phyloP scores from a whole-genome alignment of 2,888 invertebrate genomes.

The Sphinx pinastri region DNA sequence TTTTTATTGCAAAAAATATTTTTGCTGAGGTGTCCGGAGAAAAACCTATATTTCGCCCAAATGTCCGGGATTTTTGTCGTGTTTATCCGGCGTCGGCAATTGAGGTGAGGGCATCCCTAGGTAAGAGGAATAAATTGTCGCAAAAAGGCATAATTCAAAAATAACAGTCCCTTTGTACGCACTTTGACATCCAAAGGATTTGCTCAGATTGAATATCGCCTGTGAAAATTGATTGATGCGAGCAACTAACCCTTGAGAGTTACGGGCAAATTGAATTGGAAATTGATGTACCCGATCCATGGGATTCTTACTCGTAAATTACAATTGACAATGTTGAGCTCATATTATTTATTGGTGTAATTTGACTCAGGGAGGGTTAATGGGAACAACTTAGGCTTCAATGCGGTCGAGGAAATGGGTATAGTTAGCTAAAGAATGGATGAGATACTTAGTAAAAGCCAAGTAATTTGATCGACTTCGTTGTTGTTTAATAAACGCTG shows the following conservation, averaged over 20 bases:
- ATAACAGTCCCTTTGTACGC: slow-evolving; percentile 6
- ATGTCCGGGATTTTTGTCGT: too few species aligned
- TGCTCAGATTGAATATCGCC: slow-evolving; percentile 26
- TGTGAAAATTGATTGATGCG: slow-evolving; percentile 27
- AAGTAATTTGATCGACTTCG: neutral
- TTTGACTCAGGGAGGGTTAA: slow-evolving; percentile 3
- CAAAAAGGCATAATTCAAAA: slow-evolving; percentile 8
- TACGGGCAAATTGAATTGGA: slow-evolving; percentile 33
- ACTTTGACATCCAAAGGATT: slow-evolving; percentile 26
- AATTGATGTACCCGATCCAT: slow-evolving; percentile 31
- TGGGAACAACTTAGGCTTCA: slow-evolving; percentile 9
- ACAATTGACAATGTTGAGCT: slow-evolving; percentile 12
- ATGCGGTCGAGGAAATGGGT: neutral
- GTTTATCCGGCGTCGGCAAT: too few species aligned
- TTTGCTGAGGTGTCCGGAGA: too few species aligned
- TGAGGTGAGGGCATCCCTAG: too few species aligned
- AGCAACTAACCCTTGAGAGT: slow-evolving; percentile 31
- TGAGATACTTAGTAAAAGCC: neutral
- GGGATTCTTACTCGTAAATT: neutral
- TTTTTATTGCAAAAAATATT: too few species aligned
- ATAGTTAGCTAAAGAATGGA: neutral
- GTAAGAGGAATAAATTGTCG: neutral
- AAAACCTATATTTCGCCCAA: too few species aligned
- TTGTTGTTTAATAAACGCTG: neutral
- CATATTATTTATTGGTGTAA: slow-evolving; percentile 14